phyloP scores from a whole-genome alignment of 1,140 invertebrate genomes.

The Macrotrachela quadricornifera region DNA sequence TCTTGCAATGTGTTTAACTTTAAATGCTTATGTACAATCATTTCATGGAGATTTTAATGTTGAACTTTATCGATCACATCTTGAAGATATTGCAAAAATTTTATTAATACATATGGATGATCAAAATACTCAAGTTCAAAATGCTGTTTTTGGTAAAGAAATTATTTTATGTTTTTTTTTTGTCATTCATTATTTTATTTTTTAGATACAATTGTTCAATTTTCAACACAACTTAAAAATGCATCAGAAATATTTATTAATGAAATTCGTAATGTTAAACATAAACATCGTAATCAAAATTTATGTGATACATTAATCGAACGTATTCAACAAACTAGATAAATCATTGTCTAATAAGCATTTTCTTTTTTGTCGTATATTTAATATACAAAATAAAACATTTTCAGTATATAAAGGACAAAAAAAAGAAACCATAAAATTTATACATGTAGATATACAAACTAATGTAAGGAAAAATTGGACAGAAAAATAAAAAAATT shows the following conservation, averaged over 20 bases:
- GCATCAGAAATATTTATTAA: conserved; percentile 17
- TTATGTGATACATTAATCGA: conserved; percentile 20
- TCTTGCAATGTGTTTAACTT: conserved; percentile 34
- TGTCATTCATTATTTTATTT: conserved; percentile 15
- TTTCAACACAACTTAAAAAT: conserved; percentile 16
- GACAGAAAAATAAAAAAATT: too few species aligned
- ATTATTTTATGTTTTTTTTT: not conserved
- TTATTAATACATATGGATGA: conserved; percentile 51
- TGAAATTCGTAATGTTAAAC: conserved; percentile 22
- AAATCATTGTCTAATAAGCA: too few species aligned
- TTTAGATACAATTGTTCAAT: conserved; percentile 17
- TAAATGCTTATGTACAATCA: conserved; percentile 33
- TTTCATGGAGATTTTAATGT: conserved; percentile 31
- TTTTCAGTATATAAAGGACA: too few species aligned
- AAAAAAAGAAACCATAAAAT: too few species aligned
- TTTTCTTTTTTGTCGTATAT: too few species aligned
- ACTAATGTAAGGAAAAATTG: too few species aligned
- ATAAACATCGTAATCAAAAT: conserved; percentile 22
- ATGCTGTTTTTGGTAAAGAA: conserved; percentile 28
- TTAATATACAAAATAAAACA: too few species aligned
- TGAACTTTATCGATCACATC: conserved; percentile 36
- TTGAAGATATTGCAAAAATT: conserved; percentile 42
- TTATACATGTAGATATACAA: too few species aligned
- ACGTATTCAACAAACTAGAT: not conserved
- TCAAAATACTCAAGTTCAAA: conserved; percentile 39